These are phyloP conservation scores for Centruroides vittatus DNA, from an alignment of 1,140 invertebrate species.

Conservation along the genomic window DNA sequence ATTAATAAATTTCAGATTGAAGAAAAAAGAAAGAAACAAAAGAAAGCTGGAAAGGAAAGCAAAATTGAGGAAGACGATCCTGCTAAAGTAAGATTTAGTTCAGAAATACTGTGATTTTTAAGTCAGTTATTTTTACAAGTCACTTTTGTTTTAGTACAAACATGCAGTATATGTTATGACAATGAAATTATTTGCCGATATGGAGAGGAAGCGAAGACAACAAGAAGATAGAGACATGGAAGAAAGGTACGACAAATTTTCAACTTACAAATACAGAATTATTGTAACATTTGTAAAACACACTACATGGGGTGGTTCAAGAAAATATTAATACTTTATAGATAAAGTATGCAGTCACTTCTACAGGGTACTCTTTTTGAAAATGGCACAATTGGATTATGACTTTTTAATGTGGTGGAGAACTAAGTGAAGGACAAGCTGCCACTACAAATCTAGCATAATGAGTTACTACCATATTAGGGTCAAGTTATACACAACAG, in stretches of 20 bases:
- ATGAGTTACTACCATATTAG: too few species aligned
- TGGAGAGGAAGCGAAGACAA: constrained; percentile 68
- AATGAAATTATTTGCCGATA: constrained; percentile 96
- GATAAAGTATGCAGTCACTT: neutral
- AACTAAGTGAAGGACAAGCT: too few species aligned
- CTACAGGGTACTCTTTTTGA: too few species aligned
- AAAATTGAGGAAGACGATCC: constrained; percentile 89
- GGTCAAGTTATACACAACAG: too few species aligned
- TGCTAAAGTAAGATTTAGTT: constrained; percentile 33
- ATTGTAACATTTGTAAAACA: neutral
- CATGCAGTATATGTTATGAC: constrained; percentile 93
- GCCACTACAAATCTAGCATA: too few species aligned
- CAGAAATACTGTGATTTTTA: neutral
- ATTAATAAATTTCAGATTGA: constrained; percentile 46
- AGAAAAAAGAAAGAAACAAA: constrained; percentile 86
- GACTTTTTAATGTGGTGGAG: too few species aligned
- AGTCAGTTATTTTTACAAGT: neutral
- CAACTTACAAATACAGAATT: neutral
- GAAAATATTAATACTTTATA: neutral
- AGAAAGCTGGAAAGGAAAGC: constrained; percentile 71
- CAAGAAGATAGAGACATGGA: constrained; percentile 77
- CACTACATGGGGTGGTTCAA: neutral
- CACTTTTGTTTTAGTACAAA: constrained; percentile 48
- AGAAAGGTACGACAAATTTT: constrained; percentile 43
- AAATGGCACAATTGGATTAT: too few species aligned